Evolutionary conservation across 1,140 invertebrate species (phyloP), one percentile per base, ranked within the genome.

Genomic region (Caerostris darwini): DNA sequence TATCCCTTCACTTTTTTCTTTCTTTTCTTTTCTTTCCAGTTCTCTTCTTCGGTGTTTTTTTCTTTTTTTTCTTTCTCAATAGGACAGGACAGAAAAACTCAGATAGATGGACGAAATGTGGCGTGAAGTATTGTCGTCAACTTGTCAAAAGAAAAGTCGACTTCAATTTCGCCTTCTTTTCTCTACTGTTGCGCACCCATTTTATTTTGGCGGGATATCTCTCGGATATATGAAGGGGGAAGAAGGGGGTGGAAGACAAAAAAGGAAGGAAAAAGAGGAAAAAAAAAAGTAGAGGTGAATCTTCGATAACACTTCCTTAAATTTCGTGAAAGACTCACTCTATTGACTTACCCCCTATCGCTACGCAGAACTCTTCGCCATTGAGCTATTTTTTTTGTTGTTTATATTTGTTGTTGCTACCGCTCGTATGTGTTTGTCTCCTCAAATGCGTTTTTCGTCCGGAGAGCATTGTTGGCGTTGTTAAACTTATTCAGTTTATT

Each of bases 81-180:
- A 69, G 7, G 71, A n/a, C 3, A 56, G 87, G 57, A 83, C n/a
- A 83, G 61, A 92, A 82, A 83, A 82, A 92, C 56, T 8, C 90
- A 86, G 91, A 92, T 92, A 86, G 81, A 92, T 86, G 82, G 81
- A 69, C 81, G 91, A 92, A 92, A 92, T 92, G 91, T 61, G 61
- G 91, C 91, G 91, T 92, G 91, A 92, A 86, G 91, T 86, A 92
- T 92, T 92, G 82, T 86, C 91, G 61, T 58, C n/a, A 59, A 92
- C 91, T 86, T 86, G 91, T 92, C 91, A 92, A 92, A 92, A 69
- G 61, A 92, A 34, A 85, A 92, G 82, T 92, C 91, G 82, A 69
- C 91, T 92, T 92, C 91, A 92, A 86, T 92, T 92, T 92, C 90
- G 59, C 53, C 6, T 92, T 92, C 53, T 53, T 92, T 83, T 83